Percentiles rank a stretch among this genome's conserved stretches.
Evolutionary conservation across 2,888 invertebrate genomes (phyloP).

Genomic region (Eupithecia exiguata): DNA sequence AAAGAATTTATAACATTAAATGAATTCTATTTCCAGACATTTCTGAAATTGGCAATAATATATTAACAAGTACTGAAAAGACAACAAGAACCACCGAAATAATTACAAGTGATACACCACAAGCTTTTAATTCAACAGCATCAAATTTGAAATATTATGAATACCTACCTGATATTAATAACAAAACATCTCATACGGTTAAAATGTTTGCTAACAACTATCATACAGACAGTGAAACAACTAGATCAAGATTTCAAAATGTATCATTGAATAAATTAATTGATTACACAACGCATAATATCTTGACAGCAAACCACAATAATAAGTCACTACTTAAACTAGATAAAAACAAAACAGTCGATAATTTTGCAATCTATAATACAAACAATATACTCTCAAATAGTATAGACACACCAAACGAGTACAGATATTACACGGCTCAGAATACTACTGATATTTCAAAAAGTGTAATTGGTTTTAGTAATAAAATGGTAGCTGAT

Average conservation of each 20-base stretch:
- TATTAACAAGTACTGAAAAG: not conserved
- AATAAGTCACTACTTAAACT: not conserved
- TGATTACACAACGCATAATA: not conserved
- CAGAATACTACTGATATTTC: not conserved
- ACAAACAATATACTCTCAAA: not conserved
- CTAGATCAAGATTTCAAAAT: not conserved
- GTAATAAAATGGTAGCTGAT: not conserved
- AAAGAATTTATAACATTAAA: not conserved
- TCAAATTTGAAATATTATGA: not conserved
- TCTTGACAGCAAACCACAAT: not conserved
- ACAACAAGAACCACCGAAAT: not conserved
- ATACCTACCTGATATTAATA: not conserved
- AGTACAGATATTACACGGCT: slow-evolving; percentile 1
- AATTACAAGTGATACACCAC: not conserved
- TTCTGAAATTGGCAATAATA: not conserved
- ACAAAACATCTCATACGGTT: not conserved
- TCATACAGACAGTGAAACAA: not conserved
- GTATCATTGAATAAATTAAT: not conserved
- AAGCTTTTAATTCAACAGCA: not conserved
- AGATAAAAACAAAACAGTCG: not conserved
- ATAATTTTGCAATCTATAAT: not conserved
- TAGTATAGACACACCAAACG: not conserved
- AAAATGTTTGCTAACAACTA: not conserved
- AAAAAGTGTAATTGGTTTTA: not conserved
- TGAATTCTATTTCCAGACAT: not conserved